Conservation (phyloP, 2,113 vertebrate species). For the Phaethornis superciliosus region DNA sequence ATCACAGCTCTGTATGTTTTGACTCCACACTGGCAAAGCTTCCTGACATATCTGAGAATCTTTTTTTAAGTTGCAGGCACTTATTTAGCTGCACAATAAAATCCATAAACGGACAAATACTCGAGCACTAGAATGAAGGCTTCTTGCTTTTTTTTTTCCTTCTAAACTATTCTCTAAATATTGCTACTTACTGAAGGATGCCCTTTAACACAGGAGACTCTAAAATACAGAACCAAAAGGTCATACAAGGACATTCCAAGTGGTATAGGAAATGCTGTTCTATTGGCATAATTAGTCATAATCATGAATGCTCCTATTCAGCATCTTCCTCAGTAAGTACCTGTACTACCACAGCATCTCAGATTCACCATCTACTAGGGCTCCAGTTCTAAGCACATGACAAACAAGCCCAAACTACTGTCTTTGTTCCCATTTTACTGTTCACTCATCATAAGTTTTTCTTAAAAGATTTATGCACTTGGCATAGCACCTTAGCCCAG, state of each 20-base stretch:
- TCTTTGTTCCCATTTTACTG: not conserved
- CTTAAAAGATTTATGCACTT: not conserved
- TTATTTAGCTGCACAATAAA: not conserved
- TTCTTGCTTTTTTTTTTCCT: not conserved
- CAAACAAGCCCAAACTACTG: not conserved
- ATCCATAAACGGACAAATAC: not conserved
- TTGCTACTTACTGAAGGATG: not conserved
- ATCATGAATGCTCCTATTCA: not conserved
- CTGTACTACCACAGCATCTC: not conserved
- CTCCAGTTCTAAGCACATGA: not conserved
- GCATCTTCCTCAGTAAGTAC: not conserved
- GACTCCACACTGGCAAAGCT: not conserved
- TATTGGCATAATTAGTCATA: not conserved
- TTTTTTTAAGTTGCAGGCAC: not conserved
- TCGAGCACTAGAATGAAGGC: not conserved
- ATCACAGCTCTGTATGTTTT: conserved; percentile 7
- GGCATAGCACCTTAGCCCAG: not conserved
- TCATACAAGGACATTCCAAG: not conserved
- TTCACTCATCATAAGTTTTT: not conserved
- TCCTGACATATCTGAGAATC: not conserved
- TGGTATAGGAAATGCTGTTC: not conserved
- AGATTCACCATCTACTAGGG: not conserved
- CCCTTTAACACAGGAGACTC: not conserved
- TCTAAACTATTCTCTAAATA: conserved; percentile 9
- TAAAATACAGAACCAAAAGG: not conserved